These are phyloP conservation scores for Platypus cylindrus DNA, from an alignment of 2,888 invertebrate species.

Conservation along the genomic window DNA sequence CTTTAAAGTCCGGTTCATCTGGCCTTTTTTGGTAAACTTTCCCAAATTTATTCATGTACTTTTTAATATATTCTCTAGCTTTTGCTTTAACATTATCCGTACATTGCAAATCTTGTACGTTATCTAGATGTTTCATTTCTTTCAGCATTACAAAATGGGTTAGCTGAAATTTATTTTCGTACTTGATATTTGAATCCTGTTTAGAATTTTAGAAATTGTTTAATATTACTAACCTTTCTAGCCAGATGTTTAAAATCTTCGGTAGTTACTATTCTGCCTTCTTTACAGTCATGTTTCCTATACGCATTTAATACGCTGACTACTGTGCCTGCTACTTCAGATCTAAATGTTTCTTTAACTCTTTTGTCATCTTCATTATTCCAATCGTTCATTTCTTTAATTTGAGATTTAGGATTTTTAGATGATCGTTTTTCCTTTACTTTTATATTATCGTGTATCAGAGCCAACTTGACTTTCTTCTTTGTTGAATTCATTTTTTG, in stretches of 20 bases:
- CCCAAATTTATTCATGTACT: conserved; percentile 93
- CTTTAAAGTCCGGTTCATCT: conserved; percentile 41
- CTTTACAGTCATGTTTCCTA: conserved; percentile 69
- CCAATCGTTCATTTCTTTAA: conserved; percentile 32
- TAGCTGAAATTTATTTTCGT: conserved; percentile 54
- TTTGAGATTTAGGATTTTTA: conserved; percentile 27
- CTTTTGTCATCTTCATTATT: conserved; percentile 46
- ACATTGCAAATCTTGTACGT: conserved; percentile 72
- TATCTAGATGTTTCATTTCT: conserved; percentile 83
- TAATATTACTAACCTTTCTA: conserved; percentile 58
- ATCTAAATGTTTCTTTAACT: conserved; percentile 77
- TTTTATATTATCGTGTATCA: conserved; percentile 13
- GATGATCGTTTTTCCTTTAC: conserved; percentile 19
- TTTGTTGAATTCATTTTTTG: conserved; percentile 41
- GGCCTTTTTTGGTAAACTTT: conserved; percentile 58
- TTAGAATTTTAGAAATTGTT: background rate
- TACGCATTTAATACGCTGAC: conserved; percentile 81
- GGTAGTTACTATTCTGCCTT: conserved; percentile 74
- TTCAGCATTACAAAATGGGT: conserved; percentile 93
- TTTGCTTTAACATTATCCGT: conserved; percentile 89
- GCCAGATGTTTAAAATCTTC: conserved; percentile 93
- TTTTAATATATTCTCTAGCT: conserved; percentile 86
- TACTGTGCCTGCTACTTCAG: conserved; percentile 67
- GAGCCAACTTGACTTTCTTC: conserved; percentile 21
- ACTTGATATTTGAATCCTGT: background rate